Evolutionary conservation across 1,140 invertebrate genomes (phyloP), one percentile per base, ranked within the genome.

Genomic region (Drosophila truncata): DNA sequence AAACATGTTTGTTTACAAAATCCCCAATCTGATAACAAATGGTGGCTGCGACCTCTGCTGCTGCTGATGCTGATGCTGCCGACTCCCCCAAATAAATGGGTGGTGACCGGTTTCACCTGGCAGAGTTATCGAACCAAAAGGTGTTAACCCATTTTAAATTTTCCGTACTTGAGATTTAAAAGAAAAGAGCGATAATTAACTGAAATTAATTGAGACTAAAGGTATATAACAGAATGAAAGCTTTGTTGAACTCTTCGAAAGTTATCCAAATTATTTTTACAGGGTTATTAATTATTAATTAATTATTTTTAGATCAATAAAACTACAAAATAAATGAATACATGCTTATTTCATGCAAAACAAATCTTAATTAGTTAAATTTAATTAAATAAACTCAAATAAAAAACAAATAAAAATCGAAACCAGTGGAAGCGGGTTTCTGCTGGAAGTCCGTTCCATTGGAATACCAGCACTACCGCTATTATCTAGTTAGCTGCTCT

Each of bases 1-100:
- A 78, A 86, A 86, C 82, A 49, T 70, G 82, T 85, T 85, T 64
- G 50, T 64, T 84, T 82, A 69, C 74, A 46, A 78, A 78, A 77
- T 60, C 67, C 62, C 60, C 57, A 60, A 78, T 60, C 62, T 63
- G 62, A 67, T 67, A 50, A 79, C 35, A 60, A 82, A 87, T 75
- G 70, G 39, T 58, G 72, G 74, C 33, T 57, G 39, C 27, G 6
- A 9, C 44, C 6, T 10, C 44, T 41, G 49, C 46, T 18, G 35
- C 31, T 33, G 37, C 46, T 62, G 27, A 27, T 27, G 27, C 27
- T 27, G 72, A 29, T 54, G 42, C 63, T 41, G 64, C 27, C 9
- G 18, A 29, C 67, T 47, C 52, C 52, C 54, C 23, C 42, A 33
- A 39, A 25, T 9, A 20, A 52, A 27, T 67, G 66, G 62, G 61